Evolutionary conservation across 2,888 invertebrate genomes (phyloP).

Genomic region (Synergus umbraculus): DNA sequence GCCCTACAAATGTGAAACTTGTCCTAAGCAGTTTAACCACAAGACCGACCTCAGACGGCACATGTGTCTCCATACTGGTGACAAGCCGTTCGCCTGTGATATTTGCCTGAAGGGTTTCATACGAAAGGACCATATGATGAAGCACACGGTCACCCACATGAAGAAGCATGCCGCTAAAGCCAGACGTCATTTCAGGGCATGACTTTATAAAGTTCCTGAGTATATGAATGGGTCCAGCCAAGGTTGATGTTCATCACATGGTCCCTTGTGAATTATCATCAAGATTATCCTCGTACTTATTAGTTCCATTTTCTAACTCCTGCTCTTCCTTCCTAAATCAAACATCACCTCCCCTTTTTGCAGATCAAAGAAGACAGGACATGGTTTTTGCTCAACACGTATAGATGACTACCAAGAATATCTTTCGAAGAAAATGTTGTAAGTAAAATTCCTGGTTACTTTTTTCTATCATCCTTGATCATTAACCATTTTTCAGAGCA

Average conservation of each 20-base stretch:
- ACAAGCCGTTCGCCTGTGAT: conserved; percentile 89
- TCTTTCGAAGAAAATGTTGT: background rate
- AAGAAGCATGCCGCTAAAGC: conserved; percentile 78
- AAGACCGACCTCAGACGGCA: conserved; percentile 93
- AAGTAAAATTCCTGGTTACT: conserved; percentile 3
- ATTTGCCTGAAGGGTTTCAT: conserved; percentile 93
- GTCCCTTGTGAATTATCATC: no score
- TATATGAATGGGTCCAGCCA: background rate
- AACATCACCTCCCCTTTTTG: background rate
- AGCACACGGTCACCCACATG: conserved; percentile 89
- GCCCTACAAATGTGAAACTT: conserved; percentile 90
- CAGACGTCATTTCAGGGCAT: conserved; percentile 69
- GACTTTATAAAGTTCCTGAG: background rate
- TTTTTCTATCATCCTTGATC: conserved; percentile 7
- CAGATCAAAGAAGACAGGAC: background rate
- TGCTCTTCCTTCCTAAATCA: background rate
- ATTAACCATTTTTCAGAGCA: background rate
- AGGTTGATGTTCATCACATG: no score
- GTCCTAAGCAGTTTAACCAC: conserved; percentile 94
- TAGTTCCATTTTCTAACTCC: background rate
- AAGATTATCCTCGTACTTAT: conserved; percentile 30
- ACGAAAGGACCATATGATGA: conserved; percentile 94
- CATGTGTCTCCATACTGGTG: conserved; percentile 91
- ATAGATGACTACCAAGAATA: conserved; percentile 1
- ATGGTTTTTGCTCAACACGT: conserved; percentile 30